Evolutionary conservation across 2,797 vertebrate genomes (phyloP), one percentile per base, ranked within the genome.

Genomic region (Dipus sagitta): DNA sequence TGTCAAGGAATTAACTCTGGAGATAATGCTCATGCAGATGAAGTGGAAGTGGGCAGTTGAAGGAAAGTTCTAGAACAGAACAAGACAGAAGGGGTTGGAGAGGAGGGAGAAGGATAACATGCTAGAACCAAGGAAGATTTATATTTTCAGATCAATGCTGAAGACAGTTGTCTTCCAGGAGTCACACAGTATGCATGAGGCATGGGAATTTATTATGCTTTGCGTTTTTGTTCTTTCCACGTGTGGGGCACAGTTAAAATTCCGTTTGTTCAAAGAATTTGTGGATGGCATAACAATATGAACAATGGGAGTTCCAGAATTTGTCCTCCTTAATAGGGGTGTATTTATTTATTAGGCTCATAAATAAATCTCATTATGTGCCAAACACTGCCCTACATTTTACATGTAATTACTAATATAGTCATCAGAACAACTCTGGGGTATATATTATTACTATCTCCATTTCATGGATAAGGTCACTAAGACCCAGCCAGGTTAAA

Each of bases 1-100:
- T 75, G 68, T 78, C 42, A 92, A 60, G 38, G 14, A 93, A 94
- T 88, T 85, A 86, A 71, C 62, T 91, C 71, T 78, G 86, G 71
- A 79, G n/a, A 89, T 32, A 60, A 80, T 83, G 42, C 86, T 92
- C 89, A 87, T 70, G 28, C 7, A 47, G 88, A 90, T 62, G 65
- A 88, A 93, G 34, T 42, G 74, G 76, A 94, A 90, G 72, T 34
- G 4, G 60, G 54, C 75, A 4, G 15, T 88, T 86, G 58, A 95
- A 96, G 64, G 74, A 81, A 81, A 60, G 54, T 32, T 81, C 91
- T 72, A 74, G 9, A 74, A 21, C 2, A 74, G 9, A 74, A 21
- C 2, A 47, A 52, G 6, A 58, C 23, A 71, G 15, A 85, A 4
- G 54, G n/a, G 32, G n/a, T 79, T 20, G 72, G 34, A 26, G 17